Evolutionary conservation across 2,113 vertebrate species (phyloP).

Genomic region (Cynocephalus volans): DNA sequence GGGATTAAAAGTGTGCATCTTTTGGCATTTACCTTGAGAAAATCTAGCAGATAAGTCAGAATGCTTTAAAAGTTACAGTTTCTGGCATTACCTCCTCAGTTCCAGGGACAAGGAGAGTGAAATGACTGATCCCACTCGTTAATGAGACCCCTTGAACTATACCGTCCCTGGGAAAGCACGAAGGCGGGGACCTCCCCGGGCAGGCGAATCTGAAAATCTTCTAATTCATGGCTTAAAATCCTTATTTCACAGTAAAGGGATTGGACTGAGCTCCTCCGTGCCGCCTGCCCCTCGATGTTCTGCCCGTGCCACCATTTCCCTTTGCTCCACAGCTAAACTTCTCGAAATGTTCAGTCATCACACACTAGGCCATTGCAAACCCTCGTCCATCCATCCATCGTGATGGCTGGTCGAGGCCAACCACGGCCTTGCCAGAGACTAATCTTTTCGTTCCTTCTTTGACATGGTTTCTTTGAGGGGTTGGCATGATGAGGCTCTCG

Average conservation of each 20-base stretch:
- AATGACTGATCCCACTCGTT: neutral
- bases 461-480: neutral
- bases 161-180: neutral
- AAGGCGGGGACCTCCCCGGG: neutral
- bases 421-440: neutral
- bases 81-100: constrained; percentile 5
- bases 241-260: neutral
- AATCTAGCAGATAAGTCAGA: neutral
- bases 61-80: neutral
- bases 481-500: too few species aligned
- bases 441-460: neutral
- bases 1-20: neutral
- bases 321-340: neutral
- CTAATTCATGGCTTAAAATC: neutral
- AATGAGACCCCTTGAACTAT: neutral
- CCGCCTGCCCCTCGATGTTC: neutral
- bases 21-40: neutral
- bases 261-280: neutral
- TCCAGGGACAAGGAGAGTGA: neutral
- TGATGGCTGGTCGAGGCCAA: neutral
- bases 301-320: accelerated
- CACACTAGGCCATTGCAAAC: neutral
- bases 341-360: neutral
- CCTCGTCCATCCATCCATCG: neutral
- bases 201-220: neutral